Conservation (phyloP, 2,888 invertebrate genomes). For the Mechanitis messenoides region DNA sequence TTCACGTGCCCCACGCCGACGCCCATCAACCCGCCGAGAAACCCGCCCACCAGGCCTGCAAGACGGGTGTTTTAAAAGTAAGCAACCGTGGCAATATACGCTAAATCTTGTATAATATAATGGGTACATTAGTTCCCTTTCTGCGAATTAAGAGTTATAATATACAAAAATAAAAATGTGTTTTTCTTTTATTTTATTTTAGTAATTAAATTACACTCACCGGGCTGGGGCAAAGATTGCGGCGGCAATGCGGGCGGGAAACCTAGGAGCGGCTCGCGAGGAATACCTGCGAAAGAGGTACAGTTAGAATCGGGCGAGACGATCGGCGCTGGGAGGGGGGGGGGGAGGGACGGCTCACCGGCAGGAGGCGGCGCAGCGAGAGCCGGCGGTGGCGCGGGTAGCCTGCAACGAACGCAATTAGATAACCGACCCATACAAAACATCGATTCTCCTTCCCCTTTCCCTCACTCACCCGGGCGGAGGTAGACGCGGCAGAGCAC, state of each 20-base stretch:
- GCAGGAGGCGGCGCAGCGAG: not conserved
- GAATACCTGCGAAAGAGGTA: slow-evolving; percentile 36
- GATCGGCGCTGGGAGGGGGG: slow-evolving; percentile 3
- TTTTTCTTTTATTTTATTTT: no score
- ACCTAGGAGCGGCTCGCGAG: slow-evolving; percentile 53
- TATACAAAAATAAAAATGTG: no score
- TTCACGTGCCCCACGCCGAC: slow-evolving; percentile 43
- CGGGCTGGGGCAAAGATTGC: slow-evolving; percentile 49
- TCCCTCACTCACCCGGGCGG: slow-evolving; percentile 48
- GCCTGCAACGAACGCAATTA: not conserved
- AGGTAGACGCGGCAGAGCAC: slow-evolving; percentile 42
- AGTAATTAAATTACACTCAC: slow-evolving; percentile 31
- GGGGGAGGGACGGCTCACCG: not conserved
- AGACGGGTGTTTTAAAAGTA: not conserved
- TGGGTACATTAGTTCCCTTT: no score
- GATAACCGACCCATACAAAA: not conserved
- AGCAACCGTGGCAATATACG: no score
- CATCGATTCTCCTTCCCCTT: not conserved
- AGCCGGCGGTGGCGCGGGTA: not conserved
- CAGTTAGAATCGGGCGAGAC: not conserved
- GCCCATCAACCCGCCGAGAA: slow-evolving; percentile 60
- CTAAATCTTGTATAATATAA: no score
- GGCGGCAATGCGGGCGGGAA: slow-evolving; percentile 69
- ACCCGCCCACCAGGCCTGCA: slow-evolving; percentile 61
- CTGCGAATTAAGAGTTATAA: not conserved